Base-by-base conservation (phyloP, 2,797 vertebrate species). In the Betta splendens region DNA sequence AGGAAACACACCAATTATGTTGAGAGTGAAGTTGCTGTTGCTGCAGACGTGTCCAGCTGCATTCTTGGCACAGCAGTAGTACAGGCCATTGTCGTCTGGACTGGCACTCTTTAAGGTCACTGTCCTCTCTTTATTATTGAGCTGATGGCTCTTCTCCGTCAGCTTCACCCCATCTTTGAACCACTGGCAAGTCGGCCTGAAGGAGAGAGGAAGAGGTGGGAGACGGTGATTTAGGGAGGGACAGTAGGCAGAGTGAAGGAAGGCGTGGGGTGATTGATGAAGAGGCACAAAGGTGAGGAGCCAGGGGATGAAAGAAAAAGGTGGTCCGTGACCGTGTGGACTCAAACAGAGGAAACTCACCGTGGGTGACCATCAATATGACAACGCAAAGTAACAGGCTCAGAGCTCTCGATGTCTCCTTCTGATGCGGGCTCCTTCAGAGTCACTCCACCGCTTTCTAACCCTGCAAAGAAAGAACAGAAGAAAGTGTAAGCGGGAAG, bases 281-380 rank as follows among this genome's bases (percentile, higher is more conserved):
- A 20, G 25, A 43, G 23, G 37, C 9, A 38, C 4, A 25, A 50
- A 45, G 22, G 33, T 18, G n/a, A 36, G n/a, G 3, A 5, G 9
- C 13, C 38, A n/a, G 28, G 20, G 26, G 38, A 3, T 42, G 3
- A 35, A 42, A 63, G 32, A 37, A 40, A 49, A 48, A 40, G 20
- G 9, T 59, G 40, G 53, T 20, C 51, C 45, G 54, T 50, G 22
- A 73, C 63, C 43, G 47, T 7, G 3, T 59, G 45, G 51, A 21
- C 54, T 66, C 51, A 79, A 65, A 40, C 38, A 4, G 5, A 55
- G 44, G 23, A 23, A 40, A 74, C 94, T 96, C 91, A 99, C 97
- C 97, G 94, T 3, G 96, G 97, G 84, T 98, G 96, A 69, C 97
- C 97, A 0, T 98, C 96, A 11, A 98, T 94, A 68, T 95, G 94